phyloP scores from a whole-genome alignment of 2,113 vertebrate species.

The Catharus fuscescens region DNA sequence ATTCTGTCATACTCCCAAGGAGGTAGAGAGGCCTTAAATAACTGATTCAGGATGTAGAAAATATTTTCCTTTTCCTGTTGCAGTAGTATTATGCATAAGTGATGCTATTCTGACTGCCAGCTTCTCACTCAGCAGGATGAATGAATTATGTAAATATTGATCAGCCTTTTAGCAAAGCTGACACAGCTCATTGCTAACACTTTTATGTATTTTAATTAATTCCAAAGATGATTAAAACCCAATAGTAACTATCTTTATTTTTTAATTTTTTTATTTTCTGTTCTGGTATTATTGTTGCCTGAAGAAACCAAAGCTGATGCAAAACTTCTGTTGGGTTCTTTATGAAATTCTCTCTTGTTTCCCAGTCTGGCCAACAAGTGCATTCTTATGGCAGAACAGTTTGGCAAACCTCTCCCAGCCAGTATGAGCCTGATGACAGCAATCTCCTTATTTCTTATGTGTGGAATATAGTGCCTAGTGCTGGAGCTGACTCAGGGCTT shows the following conservation, averaged over 20 bases:
- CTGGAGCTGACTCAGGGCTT: constrained; percentile 17
- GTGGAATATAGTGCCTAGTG: neutral
- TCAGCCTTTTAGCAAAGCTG: constrained; percentile 7
- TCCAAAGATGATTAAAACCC: neutral
- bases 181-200: neutral
- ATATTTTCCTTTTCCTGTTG: constrained; percentile 60
- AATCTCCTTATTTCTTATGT: constrained; percentile 28
- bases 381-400: constrained; percentile 14
- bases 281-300: neutral
- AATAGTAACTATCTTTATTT: neutral
- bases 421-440: neutral
- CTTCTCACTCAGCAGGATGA: neutral
- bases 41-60: constrained; percentile 62
- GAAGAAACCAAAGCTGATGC: neutral
- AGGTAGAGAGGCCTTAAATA: constrained; percentile 51
- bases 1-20: constrained; percentile 65
- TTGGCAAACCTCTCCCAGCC: neutral
- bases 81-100: constrained; percentile 15
- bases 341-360: neutral
- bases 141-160: constrained; percentile 37
- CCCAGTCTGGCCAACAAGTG: neutral
- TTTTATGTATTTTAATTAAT: neutral
- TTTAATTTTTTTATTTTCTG: neutral
- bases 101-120: constrained; percentile 8
- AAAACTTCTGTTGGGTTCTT: neutral